Evolutionary conservation across 1,140 invertebrate genomes (phyloP).

Genomic region (Drosophila mayri): DNA sequence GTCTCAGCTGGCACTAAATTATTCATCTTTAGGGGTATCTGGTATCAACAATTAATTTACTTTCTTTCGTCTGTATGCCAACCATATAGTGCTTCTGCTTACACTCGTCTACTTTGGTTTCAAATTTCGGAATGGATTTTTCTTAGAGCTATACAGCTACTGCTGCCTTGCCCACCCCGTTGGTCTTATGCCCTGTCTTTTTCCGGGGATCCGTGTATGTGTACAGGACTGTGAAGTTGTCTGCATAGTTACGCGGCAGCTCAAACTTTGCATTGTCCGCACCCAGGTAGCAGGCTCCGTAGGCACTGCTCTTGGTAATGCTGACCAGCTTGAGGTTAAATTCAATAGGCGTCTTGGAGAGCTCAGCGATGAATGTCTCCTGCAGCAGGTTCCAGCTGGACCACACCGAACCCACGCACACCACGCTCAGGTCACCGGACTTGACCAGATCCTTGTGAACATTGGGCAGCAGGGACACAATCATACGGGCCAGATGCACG

Average conservation of each 20-base stretch:
- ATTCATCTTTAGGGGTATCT: not conserved
- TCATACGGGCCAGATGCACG: slow-evolving; percentile 89
- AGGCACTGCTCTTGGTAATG: slow-evolving; percentile 88
- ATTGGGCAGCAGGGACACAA: slow-evolving; percentile 90
- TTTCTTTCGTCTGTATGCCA: not conserved
- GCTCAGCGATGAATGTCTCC: slow-evolving; percentile 88
- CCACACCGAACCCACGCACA: slow-evolving; percentile 98
- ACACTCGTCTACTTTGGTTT: slow-evolving; percentile 21
- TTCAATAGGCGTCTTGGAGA: slow-evolving; percentile 85
- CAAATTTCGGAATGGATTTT: slow-evolving; percentile 20
- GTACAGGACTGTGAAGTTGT: slow-evolving; percentile 86
- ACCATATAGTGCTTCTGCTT: not conserved
- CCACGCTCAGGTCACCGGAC: slow-evolving; percentile 90
- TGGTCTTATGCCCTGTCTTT: slow-evolving; percentile 17
- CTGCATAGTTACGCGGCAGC: slow-evolving; percentile 85
- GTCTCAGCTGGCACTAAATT: not conserved
- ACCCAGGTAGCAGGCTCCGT: slow-evolving; percentile 91
- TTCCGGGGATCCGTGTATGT: slow-evolving; percentile 59
- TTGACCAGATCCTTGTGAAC: slow-evolving; percentile 87
- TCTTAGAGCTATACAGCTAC: slow-evolving; percentile 7
- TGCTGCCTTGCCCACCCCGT: slow-evolving; percentile 26
- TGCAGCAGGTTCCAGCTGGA: slow-evolving; percentile 94
- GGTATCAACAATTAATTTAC: not conserved
- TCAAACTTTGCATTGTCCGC: slow-evolving; percentile 87
- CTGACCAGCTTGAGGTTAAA: slow-evolving; percentile 88